Base-by-base conservation (phyloP, 1,140 invertebrate genomes). In the Atopsyche davidsoni region DNA sequence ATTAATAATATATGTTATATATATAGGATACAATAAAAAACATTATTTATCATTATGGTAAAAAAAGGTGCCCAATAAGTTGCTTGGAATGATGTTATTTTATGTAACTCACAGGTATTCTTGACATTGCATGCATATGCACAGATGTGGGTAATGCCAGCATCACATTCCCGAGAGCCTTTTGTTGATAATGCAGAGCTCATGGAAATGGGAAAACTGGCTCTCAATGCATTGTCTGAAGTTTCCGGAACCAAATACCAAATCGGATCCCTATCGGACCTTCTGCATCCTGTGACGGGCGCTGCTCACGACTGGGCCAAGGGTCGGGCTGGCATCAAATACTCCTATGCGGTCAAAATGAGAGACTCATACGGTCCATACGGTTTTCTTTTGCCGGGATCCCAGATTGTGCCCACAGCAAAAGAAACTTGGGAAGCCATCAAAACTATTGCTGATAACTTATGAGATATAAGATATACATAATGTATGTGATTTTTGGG, bases 361-460 rank as follows among this genome's bases (percentile, higher is more conserved):
- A 76, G 87, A 1, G 85, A 86, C 57, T 79, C 77, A 24, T 75
- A 73, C 38, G 87, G 87, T 17, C 74, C 69, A 1, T 80, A 81
- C 56, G 89, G 89, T 25, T 95, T 92, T 62, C 64, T 89, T 41
- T 71, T 92, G 25, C 87, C 89, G 4, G 75, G 82, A 7, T 74
- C 74, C 3, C 78, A 86, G 59, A 92, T 95, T 45, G 73, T 82
- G 31, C 76, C 85, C 4, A 84, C 86, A 4, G 86, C 81, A 2
- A 68, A 74, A 41, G 92, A 95, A 68, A 91, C 88, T 2, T 91
- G 85, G 67, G 80, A 85, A 63, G 83, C 79, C n/a, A 72, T 92
- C 14, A 84, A 81, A 73, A 79, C 81, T 16, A 82, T 88, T 60
- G 76, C 78, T 31, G 70, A 76, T 54, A 74, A 74, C 62, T 60